These are phyloP conservation scores for Ciconia stormi DNA, from an alignment of 2,113 vertebrate genomes.

Conservation along the genomic window DNA sequence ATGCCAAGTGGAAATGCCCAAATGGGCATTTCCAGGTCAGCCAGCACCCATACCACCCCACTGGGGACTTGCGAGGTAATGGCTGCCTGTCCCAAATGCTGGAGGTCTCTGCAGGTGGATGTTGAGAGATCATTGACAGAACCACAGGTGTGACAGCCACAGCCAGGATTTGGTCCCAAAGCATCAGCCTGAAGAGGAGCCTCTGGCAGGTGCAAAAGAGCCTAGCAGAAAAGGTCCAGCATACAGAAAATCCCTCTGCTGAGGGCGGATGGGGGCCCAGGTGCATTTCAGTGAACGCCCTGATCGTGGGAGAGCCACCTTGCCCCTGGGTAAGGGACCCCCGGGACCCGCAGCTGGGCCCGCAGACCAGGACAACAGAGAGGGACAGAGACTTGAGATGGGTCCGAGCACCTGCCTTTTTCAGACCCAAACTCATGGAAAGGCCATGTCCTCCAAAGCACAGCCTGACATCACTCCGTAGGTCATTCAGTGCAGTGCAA, in stretches of 20 bases:
- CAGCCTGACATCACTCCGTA: not conserved
- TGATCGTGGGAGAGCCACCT: not conserved
- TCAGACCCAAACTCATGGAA: not conserved
- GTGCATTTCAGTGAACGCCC: not conserved
- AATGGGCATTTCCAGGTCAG: not conserved
- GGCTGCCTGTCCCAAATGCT: not conserved
- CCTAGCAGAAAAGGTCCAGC: not conserved
- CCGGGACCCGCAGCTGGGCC: not conserved
- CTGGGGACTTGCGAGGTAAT: not conserved
- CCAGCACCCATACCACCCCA: not conserved
- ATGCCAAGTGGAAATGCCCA: too few species aligned
- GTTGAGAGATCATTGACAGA: not conserved
- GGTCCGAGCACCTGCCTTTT: not conserved
- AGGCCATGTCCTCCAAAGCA: not conserved
- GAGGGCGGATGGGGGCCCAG: not conserved
- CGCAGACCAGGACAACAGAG: not conserved
- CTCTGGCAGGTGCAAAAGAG: not conserved
- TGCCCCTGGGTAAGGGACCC: not conserved
- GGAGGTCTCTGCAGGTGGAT: not conserved
- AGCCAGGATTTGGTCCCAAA: not conserved
- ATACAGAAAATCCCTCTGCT: not conserved
- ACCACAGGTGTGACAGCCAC: not conserved
- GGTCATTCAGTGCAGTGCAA: not conserved
- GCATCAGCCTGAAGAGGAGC: not conserved
- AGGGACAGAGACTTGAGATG: not conserved